Evolutionary conservation across 2,113 vertebrate genomes (phyloP), one percentile per base, ranked within the genome.

Genomic region (Tetrax tetrax): DNA sequence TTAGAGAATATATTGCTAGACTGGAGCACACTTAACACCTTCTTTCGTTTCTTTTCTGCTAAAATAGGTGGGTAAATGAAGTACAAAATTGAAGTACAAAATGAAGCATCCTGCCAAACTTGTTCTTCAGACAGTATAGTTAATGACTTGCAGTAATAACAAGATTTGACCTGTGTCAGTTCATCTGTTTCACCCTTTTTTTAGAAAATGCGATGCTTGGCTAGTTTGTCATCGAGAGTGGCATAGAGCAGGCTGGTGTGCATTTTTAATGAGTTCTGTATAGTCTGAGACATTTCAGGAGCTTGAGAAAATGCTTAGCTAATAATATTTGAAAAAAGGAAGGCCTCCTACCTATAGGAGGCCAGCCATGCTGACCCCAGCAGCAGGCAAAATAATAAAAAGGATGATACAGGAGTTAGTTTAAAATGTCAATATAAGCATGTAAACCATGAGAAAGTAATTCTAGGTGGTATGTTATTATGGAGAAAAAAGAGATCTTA

Each of bases 11-110:
- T 89, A 77, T 23, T 91, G 84, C 87, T 79, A 87, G 38, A 75
- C 53, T 91, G 63, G 23, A 87, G 70, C 50, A 69, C n/a, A 23
- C 38, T 63, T 92, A 82, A 92, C 84, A 63, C 70, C 45, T 90
- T 95, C 50, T 21, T 92, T 95, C 47, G n/a, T 83, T 77, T 82
- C 41, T 83, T 77, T 82, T 69, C 60, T 85, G 53, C 77, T 87
- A 38, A 83, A 89, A 57, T 31, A 68, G 82, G 29, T 35, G 57
- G 24, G 15, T 72, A 54, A 82, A 74, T 56, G 25, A 76, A 51
- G 69, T 71, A 35, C 25, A 59, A 38, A 79, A 37, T 37, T 45
- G 45, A 87, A 59, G 76, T 53, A 51, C 27, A 78, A 54, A 89
- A 70, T 38, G 8, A 56, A 87, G 31, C 8, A 4, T 65, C 31